Evolutionary conservation across 2,797 vertebrate species (phyloP).

Genomic region (Tapirus indicus): DNA sequence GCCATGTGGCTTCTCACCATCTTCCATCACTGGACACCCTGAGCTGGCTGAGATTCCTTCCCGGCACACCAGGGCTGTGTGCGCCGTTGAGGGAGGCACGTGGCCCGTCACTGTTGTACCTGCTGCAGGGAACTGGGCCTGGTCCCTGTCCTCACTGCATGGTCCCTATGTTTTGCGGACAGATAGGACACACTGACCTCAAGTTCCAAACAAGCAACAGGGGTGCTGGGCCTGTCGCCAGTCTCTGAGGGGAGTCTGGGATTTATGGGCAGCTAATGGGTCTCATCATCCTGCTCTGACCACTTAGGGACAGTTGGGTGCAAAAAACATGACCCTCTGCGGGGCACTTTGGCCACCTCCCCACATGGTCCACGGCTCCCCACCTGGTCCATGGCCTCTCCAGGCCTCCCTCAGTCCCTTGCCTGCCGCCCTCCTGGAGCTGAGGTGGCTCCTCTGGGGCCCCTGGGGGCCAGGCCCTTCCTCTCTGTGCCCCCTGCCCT

Average conservation of each 20-base stretch:
- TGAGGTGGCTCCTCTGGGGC: background rate
- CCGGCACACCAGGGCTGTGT: background rate
- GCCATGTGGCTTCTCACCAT: background rate
- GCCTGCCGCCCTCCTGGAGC: background rate
- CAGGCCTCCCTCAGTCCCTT: background rate
- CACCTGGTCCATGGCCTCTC: background rate
- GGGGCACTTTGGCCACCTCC: too few relatives aligned
- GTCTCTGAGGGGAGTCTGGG: background rate
- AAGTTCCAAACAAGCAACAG: background rate
- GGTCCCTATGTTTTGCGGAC: background rate
- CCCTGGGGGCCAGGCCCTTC: too few relatives aligned
- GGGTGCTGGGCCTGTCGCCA: background rate
- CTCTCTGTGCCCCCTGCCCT: background rate
- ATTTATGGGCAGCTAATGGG: background rate
- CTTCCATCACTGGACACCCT: rapidly evolving
- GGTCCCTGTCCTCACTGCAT: background rate
- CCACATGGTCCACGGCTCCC: background rate
- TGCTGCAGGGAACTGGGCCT: too few relatives aligned
- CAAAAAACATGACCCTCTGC: background rate
- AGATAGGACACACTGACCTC: background rate
- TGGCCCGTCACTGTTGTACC: rapidly evolving
- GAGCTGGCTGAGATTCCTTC: background rate
- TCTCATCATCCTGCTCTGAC: background rate
- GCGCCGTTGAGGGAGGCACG: rapidly evolving
- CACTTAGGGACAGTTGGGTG: background rate